Evolutionary conservation across 2,888 invertebrate genomes (phyloP).

Genomic region (Punctoribates punctum): DNA sequence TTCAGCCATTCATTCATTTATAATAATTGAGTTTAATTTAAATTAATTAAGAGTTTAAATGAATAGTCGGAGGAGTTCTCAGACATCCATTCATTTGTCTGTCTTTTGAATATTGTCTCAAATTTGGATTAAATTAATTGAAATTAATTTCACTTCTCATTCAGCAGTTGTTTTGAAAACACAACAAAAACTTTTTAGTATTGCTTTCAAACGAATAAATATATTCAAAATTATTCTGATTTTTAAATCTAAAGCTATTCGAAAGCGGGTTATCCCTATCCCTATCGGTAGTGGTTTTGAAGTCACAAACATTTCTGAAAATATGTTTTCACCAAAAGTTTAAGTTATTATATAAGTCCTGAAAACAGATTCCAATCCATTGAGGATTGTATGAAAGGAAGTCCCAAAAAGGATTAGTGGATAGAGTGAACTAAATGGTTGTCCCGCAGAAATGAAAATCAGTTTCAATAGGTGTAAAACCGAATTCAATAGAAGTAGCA

Average conservation of each 20-base stretch:
- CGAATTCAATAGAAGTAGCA: too few relatives aligned
- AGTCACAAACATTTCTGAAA: too few relatives aligned
- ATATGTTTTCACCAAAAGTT: neutral
- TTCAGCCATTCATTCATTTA: neutral
- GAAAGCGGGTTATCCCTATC: too few relatives aligned
- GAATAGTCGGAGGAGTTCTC: neutral
- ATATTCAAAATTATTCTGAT: too few relatives aligned
- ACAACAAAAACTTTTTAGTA: too few relatives aligned
- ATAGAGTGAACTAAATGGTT: neutral
- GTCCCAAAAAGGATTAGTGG: constrained; percentile 12
- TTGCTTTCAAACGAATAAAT: too few relatives aligned
- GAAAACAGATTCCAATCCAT: neutral
- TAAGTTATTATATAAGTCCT: neutral
- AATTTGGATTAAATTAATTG: neutral
- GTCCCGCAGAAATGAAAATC: constrained; percentile 9
- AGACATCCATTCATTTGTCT: too few relatives aligned
- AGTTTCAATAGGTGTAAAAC: neutral
- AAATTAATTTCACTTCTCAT: neutral
- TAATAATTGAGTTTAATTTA: neutral
- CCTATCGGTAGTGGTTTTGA: too few relatives aligned
- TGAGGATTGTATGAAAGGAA: neutral
- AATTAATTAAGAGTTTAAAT: neutral
- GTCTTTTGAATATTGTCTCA: neutral
- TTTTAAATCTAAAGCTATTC: too few relatives aligned
- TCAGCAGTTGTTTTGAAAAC: too few relatives aligned